phyloP scores from a whole-genome alignment of 2,888 invertebrate species.

The Hanleya hanleyi region DNA sequence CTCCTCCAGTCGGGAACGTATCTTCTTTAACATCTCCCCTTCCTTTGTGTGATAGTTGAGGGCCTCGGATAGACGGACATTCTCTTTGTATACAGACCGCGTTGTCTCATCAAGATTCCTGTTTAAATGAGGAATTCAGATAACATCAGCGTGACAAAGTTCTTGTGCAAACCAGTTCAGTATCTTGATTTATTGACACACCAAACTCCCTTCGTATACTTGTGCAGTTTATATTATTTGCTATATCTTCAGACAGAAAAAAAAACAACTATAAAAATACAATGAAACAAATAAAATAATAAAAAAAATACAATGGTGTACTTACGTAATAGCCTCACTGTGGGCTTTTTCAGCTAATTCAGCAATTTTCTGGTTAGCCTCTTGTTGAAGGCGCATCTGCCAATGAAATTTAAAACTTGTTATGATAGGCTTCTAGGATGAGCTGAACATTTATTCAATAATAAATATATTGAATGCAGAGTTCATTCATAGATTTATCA shows the following conservation, averaged over 20 bases:
- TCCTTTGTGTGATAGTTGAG: conserved; percentile 70
- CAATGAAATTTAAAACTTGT: conserved; percentile 20
- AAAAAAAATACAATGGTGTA: no score
- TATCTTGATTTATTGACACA: no score
- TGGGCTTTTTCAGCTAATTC: conserved; percentile 72
- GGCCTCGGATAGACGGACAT: conserved; percentile 70
- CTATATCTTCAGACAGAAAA: no score
- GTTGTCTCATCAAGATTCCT: conserved; percentile 73
- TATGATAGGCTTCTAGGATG: no score
- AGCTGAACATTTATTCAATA: no score
- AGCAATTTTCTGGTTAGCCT: conserved; percentile 72
- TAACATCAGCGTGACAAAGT: background rate
- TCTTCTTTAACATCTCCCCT: conserved; percentile 65
- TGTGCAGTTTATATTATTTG: no score
- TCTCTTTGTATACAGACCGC: conserved; percentile 73
- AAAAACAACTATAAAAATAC: no score
- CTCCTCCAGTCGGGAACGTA: conserved; percentile 52
- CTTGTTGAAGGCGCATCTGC: conserved; percentile 72
- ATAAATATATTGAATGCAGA: no score
- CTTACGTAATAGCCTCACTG: conserved; percentile 71
- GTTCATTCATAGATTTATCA: no score
- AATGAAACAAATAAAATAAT: no score
- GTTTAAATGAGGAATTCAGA: background rate
- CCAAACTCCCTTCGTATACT: no score
- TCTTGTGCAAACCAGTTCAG: no score